phyloP scores from a whole-genome alignment of 2,113 vertebrate genomes.

The Zosterops pallidus region DNA sequence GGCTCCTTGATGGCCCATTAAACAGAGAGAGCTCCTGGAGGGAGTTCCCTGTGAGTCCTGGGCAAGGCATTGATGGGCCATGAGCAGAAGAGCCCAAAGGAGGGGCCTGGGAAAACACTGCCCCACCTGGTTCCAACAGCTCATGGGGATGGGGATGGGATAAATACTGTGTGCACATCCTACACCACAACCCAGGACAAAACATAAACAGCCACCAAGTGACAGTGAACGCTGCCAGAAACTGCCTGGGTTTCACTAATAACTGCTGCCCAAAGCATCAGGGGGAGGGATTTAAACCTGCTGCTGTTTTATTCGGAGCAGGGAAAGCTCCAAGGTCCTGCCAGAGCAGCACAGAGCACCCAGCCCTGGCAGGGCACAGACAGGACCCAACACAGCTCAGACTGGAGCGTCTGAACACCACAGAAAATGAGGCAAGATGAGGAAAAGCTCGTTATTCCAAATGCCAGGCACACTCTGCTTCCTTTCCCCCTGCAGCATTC shows the following conservation, averaged over 20 bases:
- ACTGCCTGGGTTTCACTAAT: constrained; percentile 23
- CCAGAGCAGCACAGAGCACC: background rate
- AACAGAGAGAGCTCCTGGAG: too few species aligned
- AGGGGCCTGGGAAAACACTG: too few species aligned
- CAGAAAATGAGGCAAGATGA: background rate
- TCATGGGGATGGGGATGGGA: too few species aligned
- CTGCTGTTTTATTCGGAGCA: background rate
- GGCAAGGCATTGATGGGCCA: too few species aligned
- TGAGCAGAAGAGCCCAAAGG: too few species aligned
- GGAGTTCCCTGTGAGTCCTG: too few species aligned
- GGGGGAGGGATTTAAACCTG: background rate
- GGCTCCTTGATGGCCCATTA: too few species aligned
- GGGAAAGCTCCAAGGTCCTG: background rate
- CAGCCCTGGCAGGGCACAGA: background rate
- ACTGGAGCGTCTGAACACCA: background rate
- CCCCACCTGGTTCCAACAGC: too few species aligned
- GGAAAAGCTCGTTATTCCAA: background rate
- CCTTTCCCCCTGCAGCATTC: background rate
- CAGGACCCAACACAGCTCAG: background rate
- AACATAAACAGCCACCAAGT: constrained; percentile 39
- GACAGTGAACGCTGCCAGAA: constrained; percentile 23
- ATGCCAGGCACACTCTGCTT: background rate
- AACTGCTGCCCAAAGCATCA: background rate
- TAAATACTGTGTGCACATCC: too few species aligned
- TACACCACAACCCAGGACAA: too few species aligned